These are phyloP conservation scores for Theretra japonica DNA, from an alignment of 2,888 invertebrate genomes.

Conservation along the genomic window DNA sequence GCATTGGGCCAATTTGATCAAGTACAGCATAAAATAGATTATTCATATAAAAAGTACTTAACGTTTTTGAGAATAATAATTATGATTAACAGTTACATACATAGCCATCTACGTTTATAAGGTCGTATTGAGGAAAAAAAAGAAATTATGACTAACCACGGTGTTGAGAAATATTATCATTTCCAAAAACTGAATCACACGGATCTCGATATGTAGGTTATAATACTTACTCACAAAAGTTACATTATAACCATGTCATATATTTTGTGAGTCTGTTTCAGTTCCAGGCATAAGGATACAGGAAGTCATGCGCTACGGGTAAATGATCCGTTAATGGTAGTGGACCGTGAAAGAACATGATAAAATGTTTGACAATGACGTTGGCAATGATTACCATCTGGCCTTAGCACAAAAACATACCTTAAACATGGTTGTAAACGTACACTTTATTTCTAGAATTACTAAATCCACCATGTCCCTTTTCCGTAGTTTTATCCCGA, in stretches of 20 bases:
- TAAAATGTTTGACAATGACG: conserved; percentile 4
- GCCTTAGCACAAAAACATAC: background rate
- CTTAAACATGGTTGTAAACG: background rate
- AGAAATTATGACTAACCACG: background rate
- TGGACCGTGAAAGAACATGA: conserved; percentile 21
- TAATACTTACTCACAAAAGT: background rate
- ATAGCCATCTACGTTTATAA: background rate
- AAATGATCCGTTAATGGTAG: conserved; percentile 22
- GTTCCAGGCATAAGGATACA: background rate
- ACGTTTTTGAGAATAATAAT: too few relatives aligned
- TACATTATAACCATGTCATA: conserved; percentile 4
- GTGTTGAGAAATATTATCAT: background rate
- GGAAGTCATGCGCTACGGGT: conserved; percentile 10
- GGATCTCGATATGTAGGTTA: background rate
- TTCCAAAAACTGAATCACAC: background rate
- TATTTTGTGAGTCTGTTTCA: background rate
- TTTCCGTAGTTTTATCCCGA: background rate
- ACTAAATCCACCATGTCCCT: background rate
- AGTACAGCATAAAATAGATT: too few relatives aligned
- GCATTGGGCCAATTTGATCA: too few relatives aligned
- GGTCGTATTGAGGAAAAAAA: background rate
- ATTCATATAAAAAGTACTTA: too few relatives aligned
- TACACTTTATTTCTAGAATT: background rate
- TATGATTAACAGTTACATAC: too few relatives aligned
- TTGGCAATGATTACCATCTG: conserved; percentile 5